Evolutionary conservation across 2,113 vertebrate species (phyloP).

Genomic region (Hypocryptadius cinnamomeus): DNA sequence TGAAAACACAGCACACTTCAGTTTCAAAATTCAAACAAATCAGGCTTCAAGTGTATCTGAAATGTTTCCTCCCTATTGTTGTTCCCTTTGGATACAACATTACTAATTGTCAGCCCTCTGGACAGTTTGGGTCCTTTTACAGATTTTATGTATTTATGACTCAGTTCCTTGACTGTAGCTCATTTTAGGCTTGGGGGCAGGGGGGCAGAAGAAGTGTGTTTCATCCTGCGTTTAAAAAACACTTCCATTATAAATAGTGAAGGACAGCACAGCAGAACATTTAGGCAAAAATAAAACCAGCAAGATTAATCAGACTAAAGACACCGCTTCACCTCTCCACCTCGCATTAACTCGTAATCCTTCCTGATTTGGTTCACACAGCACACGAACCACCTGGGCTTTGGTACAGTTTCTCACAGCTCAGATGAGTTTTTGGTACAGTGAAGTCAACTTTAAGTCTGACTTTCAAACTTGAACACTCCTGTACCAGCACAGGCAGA

Average conservation of each 20-base stretch:
- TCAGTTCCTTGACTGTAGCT: background rate
- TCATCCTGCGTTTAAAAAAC: background rate
- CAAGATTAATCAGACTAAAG: background rate
- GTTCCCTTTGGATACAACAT: background rate
- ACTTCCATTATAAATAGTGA: background rate
- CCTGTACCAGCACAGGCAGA: background rate
- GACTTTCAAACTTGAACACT: background rate
- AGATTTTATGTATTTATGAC: background rate
- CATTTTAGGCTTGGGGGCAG: background rate
- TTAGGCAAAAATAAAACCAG: background rate
- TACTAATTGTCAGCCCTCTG: background rate
- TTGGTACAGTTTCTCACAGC: background rate
- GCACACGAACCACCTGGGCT: background rate
- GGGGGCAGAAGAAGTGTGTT: background rate
- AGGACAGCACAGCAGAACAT: background rate
- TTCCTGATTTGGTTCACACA: background rate
- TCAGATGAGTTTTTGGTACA: background rate
- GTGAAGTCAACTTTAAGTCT: background rate
- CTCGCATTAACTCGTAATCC: background rate
- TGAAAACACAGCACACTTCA: background rate
- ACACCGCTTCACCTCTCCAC: background rate
- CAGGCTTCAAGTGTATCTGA: background rate
- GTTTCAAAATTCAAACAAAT: background rate
- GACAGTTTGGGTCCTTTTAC: background rate
- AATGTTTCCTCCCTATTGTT: background rate